Base-by-base conservation (phyloP, 2,888 invertebrate species). In the Zygogramma bicolorata region DNA sequence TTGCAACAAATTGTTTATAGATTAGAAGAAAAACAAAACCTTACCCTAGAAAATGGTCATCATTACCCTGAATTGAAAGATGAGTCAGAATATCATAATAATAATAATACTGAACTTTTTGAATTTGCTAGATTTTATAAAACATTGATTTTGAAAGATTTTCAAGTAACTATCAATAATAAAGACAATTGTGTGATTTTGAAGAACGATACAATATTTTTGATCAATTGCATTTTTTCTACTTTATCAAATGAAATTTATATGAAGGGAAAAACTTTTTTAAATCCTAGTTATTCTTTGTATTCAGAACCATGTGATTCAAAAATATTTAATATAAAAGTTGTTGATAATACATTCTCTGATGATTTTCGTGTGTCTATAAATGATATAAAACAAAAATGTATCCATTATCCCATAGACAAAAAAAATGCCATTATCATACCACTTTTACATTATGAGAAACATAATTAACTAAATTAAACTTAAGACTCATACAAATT, bases 1-100 rank as follows among this genome's bases (percentile, higher is more conserved):
- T 66, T 66, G 58, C 58, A 66, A 34, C 66, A 66, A 27, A 27
- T 66, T 38, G 20, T 66, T 27, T 57, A 40, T 40, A 57, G 57
- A 66, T 20, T 66, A 25, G 38, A 58, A 38, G 66, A 66, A 66
- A 66, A 66, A 31, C 20, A 65, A 22, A 13, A 53, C 31, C 34
- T 58, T 27, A 31, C 29, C 13, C 25, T 58, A 10, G 58, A 29
- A 29, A 27, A 58, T 58, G n/a, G 25, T 27, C 3, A 31, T 27
- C 27, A 27, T 27, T 27, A 13, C 29, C 29, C 31, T 15, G 31
- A 66, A 38, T 22, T 66, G 34, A 40, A 66, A 40, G 58, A 66
- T 38, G 66, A 58, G 38, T 7, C 38, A 38, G 66, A 38, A 53
- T 38, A 66, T 66, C n/a, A n/a, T n/a, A n/a, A n/a, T n/a, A n/a